These are phyloP conservation scores for Platerodrilus igneus DNA, from an alignment of 2,888 invertebrate species.

Conservation along the genomic window DNA sequence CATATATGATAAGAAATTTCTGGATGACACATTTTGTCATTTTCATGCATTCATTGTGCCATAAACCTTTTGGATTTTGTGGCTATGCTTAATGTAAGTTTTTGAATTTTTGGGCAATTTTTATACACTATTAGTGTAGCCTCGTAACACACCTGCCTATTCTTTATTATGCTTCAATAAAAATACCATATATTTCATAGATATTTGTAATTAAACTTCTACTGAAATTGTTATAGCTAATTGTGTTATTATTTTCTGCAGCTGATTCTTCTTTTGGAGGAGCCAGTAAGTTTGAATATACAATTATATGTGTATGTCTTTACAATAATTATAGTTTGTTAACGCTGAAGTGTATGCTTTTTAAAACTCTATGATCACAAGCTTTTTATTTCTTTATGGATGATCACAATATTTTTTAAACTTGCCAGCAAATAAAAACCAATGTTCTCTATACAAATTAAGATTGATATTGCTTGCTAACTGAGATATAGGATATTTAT, in stretches of 20 bases:
- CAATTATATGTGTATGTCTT: too few species aligned
- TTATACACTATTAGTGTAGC: constrained; percentile 37
- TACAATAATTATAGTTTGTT: too few species aligned
- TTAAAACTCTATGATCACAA: too few species aligned
- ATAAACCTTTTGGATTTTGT: constrained; percentile 37
- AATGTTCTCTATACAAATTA: too few species aligned
- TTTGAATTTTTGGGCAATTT: constrained; percentile 36
- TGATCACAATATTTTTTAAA: too few species aligned
- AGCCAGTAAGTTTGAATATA: constrained; percentile 56
- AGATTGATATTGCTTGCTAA: too few species aligned
- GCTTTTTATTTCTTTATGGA: too few species aligned
- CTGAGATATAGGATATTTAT: too few species aligned
- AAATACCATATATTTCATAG: constrained; percentile 2
- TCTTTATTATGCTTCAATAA: constrained; percentile 14
- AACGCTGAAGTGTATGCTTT: too few species aligned
- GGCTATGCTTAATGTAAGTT: constrained; percentile 42
- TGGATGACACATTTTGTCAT: constrained; percentile 29
- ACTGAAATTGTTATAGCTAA: constrained; percentile 3
- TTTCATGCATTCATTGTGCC: constrained; percentile 40
- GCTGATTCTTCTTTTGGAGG: constrained; percentile 52
- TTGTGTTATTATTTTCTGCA: constrained; percentile 34
- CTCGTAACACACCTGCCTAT: constrained; percentile 17
- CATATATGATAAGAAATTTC: too few species aligned
- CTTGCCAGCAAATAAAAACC: too few species aligned
- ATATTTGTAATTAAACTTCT: too few species aligned